These are phyloP conservation scores for Macropodus opercularis DNA, from an alignment of 2,797 vertebrate species.

Conservation along the genomic window DNA sequence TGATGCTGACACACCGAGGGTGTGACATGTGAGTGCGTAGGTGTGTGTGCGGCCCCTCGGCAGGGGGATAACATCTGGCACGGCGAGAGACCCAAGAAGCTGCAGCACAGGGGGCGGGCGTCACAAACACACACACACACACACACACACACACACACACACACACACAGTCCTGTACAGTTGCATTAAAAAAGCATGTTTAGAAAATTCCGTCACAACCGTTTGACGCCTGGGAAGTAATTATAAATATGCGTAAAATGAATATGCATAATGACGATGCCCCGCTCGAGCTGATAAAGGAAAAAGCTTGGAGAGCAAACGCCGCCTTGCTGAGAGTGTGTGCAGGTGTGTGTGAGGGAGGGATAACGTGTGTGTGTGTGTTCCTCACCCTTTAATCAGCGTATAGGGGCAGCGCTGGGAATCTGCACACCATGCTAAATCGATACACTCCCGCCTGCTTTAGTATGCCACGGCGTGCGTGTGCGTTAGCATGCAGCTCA, in stretches of 20 bases:
- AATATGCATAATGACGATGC: constrained; percentile 69
- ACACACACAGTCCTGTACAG: constrained; percentile 14
- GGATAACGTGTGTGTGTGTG: constrained; percentile 52
- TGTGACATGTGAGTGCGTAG: constrained; percentile 54
- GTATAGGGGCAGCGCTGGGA: constrained; percentile 80
- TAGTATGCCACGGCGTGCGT: constrained; percentile 64
- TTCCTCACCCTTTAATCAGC: constrained; percentile 72
- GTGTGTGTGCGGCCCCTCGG: constrained; percentile 30
- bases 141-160: constrained; percentile 1
- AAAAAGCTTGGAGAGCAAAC: constrained; percentile 71
- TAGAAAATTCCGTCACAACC: constrained; percentile 64
- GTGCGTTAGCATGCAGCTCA: constrained; percentile 79
- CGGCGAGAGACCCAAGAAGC: constrained; percentile 53
- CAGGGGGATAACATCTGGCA: constrained; percentile 70
- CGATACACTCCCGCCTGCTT: constrained; percentile 75
- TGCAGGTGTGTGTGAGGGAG: constrained; percentile 13
- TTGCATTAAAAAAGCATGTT: constrained; percentile 54
- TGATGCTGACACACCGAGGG: constrained; percentile 51
- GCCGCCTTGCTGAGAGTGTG: constrained; percentile 33
- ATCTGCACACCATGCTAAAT: constrained; percentile 83
- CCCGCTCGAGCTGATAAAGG: constrained; percentile 60
- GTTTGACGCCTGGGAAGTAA: constrained; percentile 63
- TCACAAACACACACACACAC: constrained; percentile 58
- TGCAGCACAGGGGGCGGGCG: constrained; percentile 26
- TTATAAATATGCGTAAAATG: constrained; percentile 73